Conservation (phyloP, 2,113 vertebrate species). For the Pseudonaja textilis region DNA sequence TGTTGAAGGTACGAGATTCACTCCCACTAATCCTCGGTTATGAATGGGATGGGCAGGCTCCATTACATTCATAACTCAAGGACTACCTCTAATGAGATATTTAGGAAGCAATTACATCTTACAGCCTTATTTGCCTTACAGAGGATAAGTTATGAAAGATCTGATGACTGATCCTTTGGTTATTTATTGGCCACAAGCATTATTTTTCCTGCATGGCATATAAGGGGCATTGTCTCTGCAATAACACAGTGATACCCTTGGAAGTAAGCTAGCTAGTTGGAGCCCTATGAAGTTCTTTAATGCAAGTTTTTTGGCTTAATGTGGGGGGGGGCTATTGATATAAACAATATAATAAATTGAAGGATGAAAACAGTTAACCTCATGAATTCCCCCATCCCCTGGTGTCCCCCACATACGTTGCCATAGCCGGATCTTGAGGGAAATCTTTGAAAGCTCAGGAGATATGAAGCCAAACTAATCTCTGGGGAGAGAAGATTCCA, state of each 20-base stretch:
- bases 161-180: background rate
- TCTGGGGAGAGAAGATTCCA: background rate
- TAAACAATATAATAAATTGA: background rate
- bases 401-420: no score
- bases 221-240: background rate
- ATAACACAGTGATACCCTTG: background rate
- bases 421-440: background rate
- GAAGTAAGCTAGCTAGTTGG: background rate
- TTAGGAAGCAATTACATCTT: background rate
- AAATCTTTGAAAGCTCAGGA: background rate
- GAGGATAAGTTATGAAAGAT: background rate
- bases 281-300: background rate
- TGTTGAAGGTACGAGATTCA: no score
- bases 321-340: background rate
- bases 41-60: no score
- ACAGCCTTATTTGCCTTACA: background rate
- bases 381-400: background rate
- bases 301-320: background rate
- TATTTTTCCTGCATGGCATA: background rate
- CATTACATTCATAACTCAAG: no score
- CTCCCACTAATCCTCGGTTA: no score
- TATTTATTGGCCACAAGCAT: background rate
- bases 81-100: background rate
- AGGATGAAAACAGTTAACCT: background rate
- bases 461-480: background rate